These are phyloP conservation scores for Drosophila percnosoma DNA, from an alignment of 2,888 invertebrate species.

Conservation along the genomic window DNA sequence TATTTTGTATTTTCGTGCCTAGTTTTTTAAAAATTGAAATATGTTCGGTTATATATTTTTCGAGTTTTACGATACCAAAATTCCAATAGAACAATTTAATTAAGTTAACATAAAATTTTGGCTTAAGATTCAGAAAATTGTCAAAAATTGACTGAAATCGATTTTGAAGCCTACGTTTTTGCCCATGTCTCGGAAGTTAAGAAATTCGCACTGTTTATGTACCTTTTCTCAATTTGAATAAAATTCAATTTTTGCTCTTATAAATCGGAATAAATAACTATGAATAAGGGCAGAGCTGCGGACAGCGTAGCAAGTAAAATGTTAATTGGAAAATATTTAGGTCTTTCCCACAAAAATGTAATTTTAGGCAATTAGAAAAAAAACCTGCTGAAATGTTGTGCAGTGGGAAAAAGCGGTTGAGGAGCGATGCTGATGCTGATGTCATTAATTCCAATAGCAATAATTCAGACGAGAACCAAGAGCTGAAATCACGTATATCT, in stretches of 20 bases:
- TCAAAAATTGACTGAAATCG: neutral
- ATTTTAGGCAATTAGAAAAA: conserved; percentile 31
- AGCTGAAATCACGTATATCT: conserved; percentile 54
- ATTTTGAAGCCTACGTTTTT: neutral
- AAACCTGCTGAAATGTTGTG: conserved; percentile 18
- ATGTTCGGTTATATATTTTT: neutral
- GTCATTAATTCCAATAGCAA: conserved; percentile 50
- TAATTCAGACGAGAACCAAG: conserved; percentile 48
- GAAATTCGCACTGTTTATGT: neutral
- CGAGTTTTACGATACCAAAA: neutral
- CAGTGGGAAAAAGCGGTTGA: conserved; percentile 18
- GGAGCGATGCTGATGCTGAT: conserved; percentile 7
- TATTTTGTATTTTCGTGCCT: neutral
- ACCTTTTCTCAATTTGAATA: neutral
- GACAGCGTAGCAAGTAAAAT: neutral
- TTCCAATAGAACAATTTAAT: no score
- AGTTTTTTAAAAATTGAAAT: neutral
- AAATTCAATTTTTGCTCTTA: neutral
- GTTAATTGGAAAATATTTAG: conserved; percentile 31
- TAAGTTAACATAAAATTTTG: neutral
- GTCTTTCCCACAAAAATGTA: conserved; percentile 32
- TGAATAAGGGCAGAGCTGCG: neutral
- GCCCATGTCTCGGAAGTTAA: neutral
- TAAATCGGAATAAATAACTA: neutral
- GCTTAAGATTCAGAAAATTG: neutral